phyloP scores from a whole-genome alignment of 2,888 invertebrate genomes.

The Stegophylla sp. region DNA sequence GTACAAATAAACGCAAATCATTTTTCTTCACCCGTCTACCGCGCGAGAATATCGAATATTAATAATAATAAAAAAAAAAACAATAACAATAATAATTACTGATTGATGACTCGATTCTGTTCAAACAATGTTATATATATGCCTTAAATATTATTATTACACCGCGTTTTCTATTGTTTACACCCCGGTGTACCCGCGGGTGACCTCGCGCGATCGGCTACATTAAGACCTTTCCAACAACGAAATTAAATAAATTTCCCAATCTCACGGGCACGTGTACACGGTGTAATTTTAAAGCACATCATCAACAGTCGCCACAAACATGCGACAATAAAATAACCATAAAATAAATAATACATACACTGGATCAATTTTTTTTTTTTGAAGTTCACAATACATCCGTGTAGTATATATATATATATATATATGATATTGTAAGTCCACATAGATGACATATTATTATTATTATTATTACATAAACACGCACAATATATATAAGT shows the following conservation, averaged over 20 bases:
- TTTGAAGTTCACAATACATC: neutral
- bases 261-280: slow-evolving; percentile 13
- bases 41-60: slow-evolving; percentile 18
- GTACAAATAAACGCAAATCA: slow-evolving; percentile 54
- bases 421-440: slow-evolving; percentile 16
- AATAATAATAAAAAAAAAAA: slow-evolving; percentile 27
- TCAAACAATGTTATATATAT: slow-evolving; percentile 23
- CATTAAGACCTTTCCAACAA: slow-evolving; percentile 3
- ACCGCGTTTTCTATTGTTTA: slow-evolving; percentile 35
- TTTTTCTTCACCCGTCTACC: slow-evolving; percentile 24
- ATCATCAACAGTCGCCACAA: slow-evolving; percentile 4
- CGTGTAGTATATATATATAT: neutral
- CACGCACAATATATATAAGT: neutral
- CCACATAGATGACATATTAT: neutral
- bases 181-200: slow-evolving; percentile 9
- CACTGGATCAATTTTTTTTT: slow-evolving; percentile 16
- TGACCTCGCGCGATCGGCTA: neutral
- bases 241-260: slow-evolving; percentile 36
- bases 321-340: slow-evolving; percentile 3
- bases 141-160: slow-evolving; percentile 42
- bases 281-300: neutral
- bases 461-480: neutral
- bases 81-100: slow-evolving; percentile 45
- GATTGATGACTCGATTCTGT: slow-evolving; percentile 57
- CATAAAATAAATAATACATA: slow-evolving; percentile 16